These are phyloP conservation scores for Aporrectodea caliginosa DNA, from an alignment of 1,140 invertebrate genomes.

Conservation along the genomic window DNA sequence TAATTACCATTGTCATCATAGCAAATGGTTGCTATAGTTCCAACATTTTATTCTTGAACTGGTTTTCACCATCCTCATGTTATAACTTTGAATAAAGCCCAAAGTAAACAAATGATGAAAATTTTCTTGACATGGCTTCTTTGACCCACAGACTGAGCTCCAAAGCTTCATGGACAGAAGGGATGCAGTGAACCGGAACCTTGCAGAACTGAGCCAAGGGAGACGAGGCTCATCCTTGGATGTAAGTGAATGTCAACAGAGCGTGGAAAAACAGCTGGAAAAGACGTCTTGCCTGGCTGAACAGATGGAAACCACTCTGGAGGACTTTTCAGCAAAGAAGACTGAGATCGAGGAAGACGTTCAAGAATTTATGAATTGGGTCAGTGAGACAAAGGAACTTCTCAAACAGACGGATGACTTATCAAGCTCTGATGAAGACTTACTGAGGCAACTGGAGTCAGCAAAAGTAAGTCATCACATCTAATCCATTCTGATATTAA, in stretches of 20 bases:
- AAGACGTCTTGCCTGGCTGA: neutral
- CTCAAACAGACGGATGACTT: constrained; percentile 76
- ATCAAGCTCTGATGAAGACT: constrained; percentile 77
- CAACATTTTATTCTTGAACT: too few relatives aligned
- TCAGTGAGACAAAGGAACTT: constrained; percentile 60
- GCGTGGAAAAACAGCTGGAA: neutral
- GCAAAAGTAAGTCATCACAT: constrained; percentile 40
- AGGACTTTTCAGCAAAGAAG: constrained; percentile 10
- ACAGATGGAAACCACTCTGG: neutral
- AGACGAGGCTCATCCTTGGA: neutral
- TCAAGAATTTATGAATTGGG: constrained; percentile 46
- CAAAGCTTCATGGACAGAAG: neutral
- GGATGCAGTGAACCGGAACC: neutral
- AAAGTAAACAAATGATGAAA: too few relatives aligned
- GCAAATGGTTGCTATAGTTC: too few relatives aligned
- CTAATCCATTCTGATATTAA: constrained; percentile 49
- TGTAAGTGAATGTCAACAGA: neutral
- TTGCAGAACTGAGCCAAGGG: neutral
- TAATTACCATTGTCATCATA: too few relatives aligned
- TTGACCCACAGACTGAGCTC: neutral
- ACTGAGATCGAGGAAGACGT: constrained; percentile 40
- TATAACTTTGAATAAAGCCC: too few relatives aligned
- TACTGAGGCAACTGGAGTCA: constrained; percentile 67
- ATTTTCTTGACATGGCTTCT: too few relatives aligned
- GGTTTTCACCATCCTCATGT: too few relatives aligned